Evolutionary conservation across 2,113 vertebrate species (phyloP), one percentile per base, ranked within the genome.

Genomic region (Epinephelus cyanopodus): DNA sequence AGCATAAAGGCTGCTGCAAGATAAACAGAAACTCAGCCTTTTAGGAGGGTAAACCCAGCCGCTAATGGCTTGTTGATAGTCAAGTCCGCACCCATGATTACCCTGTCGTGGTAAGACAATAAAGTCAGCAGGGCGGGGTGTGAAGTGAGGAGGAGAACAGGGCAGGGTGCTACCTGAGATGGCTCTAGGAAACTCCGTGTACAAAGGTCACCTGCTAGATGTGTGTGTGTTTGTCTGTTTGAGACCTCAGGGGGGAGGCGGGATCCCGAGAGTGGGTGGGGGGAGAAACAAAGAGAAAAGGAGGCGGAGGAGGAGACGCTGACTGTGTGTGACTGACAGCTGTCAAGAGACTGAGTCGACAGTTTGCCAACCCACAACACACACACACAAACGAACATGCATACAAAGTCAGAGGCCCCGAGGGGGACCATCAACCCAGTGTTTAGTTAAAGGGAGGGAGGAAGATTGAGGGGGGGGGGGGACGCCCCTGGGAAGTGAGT

Each of bases 301-400:
- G 63, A 33, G 81, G 87, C 73, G 74, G 71, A 62, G 77, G 68
- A 64, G 74, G 74, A 68, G 70, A 62, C 2, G 61, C 57, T 56
- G 42, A 87, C 60, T 85, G 70, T 47, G 47, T 54, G 73, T 89
- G 90, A 94, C 57, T 92, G 94, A 92, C 92, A 93, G 89, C 85
- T 92, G 93, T 94, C 92, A 90, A 65, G 78, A 53, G 75, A 87
- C 78, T 72, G 73, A 67, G 73, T 82, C 52, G 23, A 80, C 89
- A 81, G 92, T 89, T 91, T 86, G 81, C 73, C 67, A 79, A 79
- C 42, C 72, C 77, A 79, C 53, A 65, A 69, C 75, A 77, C 74
- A 52, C 63, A 64, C 60, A 64, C 60, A 85, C 72, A 72, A 37
- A 67, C 39, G 5, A 17, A 29, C 53, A 12, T 3, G 52, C 58